These are phyloP conservation scores for Chrysochloris asiatica DNA, from an alignment of 2,113 vertebrate genomes.

Conservation along the genomic window DNA sequence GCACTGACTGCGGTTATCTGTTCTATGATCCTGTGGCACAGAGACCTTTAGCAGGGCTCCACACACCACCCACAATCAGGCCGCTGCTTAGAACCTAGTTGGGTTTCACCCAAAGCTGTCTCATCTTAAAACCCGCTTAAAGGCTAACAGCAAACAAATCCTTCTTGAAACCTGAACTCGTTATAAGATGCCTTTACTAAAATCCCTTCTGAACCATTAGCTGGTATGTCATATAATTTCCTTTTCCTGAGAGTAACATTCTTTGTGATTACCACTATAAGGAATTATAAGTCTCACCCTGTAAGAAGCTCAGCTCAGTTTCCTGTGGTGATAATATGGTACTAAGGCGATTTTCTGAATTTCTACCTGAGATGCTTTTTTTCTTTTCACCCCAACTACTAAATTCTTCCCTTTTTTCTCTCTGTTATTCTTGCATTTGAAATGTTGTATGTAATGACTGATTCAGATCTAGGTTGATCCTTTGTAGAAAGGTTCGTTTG, in stretches of 20 bases:
- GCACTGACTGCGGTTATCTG: background rate
- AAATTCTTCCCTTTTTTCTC: background rate
- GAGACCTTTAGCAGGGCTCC: background rate
- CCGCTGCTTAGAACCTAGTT: background rate
- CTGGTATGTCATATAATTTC: slow-evolving; percentile 51
- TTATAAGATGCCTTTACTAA: slow-evolving; percentile 66
- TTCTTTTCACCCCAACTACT: background rate
- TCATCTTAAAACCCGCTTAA: slow-evolving; percentile 49
- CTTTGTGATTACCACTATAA: slow-evolving; percentile 38
- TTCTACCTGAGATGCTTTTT: slow-evolving; percentile 54
- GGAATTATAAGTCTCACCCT: slow-evolving; percentile 42
- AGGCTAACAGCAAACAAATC: slow-evolving; percentile 65
- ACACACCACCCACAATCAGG: background rate
- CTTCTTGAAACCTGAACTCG: slow-evolving; percentile 49
- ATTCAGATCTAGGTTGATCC: background rate
- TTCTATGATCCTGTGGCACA: background rate
- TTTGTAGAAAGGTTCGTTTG: background rate
- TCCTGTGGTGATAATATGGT: slow-evolving; percentile 47
- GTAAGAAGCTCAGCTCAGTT: background rate
- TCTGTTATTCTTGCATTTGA: slow-evolving; percentile 7
- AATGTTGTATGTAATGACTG: accelerated
- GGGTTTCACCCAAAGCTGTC: background rate
- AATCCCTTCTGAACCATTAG: slow-evolving; percentile 54
- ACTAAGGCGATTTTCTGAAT: slow-evolving; percentile 60
- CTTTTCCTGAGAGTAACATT: slow-evolving; percentile 25